A percentile compares a stretch with the other conserved stretches of the same genome.
phyloP scores from a whole-genome alignment of 2,888 invertebrate species.

The Zelleria hepariella region DNA sequence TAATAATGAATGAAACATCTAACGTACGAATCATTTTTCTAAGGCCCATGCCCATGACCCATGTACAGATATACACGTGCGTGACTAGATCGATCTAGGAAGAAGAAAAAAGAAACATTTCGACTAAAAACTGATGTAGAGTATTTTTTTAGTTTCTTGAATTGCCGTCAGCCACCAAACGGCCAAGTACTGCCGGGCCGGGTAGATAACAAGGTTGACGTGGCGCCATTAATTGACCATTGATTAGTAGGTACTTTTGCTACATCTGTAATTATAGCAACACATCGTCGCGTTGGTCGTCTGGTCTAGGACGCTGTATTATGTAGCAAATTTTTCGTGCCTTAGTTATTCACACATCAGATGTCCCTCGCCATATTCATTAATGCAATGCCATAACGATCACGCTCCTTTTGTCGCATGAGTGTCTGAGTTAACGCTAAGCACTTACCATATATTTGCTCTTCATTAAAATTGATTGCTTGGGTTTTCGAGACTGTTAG shows the following conservation, averaged over 20 bases:
- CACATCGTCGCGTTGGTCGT: not conserved
- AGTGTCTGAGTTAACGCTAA: conserved; percentile 24
- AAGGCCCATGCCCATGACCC: too few relatives aligned
- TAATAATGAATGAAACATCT: not conserved
- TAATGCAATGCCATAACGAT: conserved; percentile 35
- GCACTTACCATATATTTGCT: not conserved
- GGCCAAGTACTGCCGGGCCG: too few relatives aligned
- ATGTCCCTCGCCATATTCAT: not conserved
- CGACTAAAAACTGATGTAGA: too few relatives aligned
- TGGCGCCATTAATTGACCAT: not conserved
- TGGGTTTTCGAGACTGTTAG: not conserved
- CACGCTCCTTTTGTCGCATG: conserved; percentile 43
- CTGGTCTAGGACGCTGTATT: not conserved
- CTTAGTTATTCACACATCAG: not conserved
- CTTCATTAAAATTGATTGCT: not conserved
- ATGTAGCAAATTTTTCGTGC: not conserved
- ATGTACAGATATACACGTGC: too few relatives aligned
- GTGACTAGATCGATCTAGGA: too few relatives aligned
- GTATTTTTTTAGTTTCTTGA: too few relatives aligned
- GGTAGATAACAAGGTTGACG: too few relatives aligned
- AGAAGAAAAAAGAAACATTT: too few relatives aligned
- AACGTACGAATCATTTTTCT: not conserved
- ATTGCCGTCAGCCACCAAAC: too few relatives aligned
- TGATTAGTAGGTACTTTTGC: not conserved
- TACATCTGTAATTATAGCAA: not conserved